phyloP scores from a whole-genome alignment of 1,140 invertebrate genomes.

The Drosophila nigrodunni region DNA sequence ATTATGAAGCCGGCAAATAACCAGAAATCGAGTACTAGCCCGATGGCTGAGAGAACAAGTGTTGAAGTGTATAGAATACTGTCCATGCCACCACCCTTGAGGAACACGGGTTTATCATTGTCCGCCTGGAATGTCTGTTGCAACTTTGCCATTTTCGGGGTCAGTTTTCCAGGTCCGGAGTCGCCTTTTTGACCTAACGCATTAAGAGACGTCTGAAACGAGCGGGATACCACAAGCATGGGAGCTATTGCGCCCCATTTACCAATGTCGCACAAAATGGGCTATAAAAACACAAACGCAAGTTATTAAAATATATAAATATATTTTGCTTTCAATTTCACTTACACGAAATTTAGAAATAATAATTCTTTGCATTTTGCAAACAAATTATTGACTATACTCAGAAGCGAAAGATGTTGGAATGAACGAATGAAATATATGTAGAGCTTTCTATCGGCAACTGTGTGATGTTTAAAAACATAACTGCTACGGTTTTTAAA shows the following conservation, averaged over 20 bases:
- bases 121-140: slow-evolving; percentile 85
- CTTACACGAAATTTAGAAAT: slow-evolving; percentile 53
- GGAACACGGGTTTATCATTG: slow-evolving; percentile 87
- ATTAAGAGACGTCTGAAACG: slow-evolving; percentile 16
- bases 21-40: slow-evolving; percentile 64
- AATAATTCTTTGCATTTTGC: slow-evolving; percentile 57
- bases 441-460: not conserved
- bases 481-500: not conserved
- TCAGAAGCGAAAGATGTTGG: slow-evolving; percentile 14
- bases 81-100: slow-evolving; percentile 87
- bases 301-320: not conserved
- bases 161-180: slow-evolving; percentile 34
- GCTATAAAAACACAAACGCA: slow-evolving; percentile 18
- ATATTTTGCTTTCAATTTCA: not conserved
- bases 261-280: slow-evolving; percentile 33
- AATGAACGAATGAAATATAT: not conserved
- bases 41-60: slow-evolving; percentile 80
- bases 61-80: slow-evolving; percentile 86
- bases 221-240: not conserved
- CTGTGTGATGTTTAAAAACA: slow-evolving; percentile 1
- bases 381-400: slow-evolving; percentile 1
- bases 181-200: not conserved
- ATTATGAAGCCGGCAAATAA: slow-evolving; percentile 57
- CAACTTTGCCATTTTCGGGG: slow-evolving; percentile 70
- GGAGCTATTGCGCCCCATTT: slow-evolving; percentile 1